A percentile compares a stretch with the other conserved stretches of the same genome.
Evolutionary conservation across 2,797 vertebrate genomes (phyloP).

Genomic region (Acridotheres tristis): DNA sequence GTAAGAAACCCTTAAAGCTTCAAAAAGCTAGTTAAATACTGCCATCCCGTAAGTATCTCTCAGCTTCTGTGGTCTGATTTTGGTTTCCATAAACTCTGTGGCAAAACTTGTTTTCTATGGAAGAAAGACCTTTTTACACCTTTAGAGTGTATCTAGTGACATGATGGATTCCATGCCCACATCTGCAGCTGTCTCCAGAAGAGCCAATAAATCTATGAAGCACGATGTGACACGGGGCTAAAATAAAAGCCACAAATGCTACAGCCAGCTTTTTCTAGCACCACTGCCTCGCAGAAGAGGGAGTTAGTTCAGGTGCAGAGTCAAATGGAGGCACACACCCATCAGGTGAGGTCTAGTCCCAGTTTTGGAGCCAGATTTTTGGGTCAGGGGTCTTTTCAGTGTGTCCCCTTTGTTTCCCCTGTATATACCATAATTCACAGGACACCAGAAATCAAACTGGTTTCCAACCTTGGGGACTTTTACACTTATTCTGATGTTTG

Average conservation of each 20-base stretch:
- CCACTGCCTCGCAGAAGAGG: accelerated
- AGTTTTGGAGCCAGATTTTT: not conserved
- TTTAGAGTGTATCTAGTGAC: not conserved
- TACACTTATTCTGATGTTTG: not conserved
- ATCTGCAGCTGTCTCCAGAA: not conserved
- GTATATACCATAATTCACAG: not conserved
- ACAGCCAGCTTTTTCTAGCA: not conserved
- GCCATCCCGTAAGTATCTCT: not conserved
- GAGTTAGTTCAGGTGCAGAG: not conserved
- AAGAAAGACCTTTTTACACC: not conserved
- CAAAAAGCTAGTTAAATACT: not conserved
- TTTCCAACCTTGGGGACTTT: not conserved
- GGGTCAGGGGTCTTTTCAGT: not conserved
- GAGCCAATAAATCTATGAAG: not conserved
- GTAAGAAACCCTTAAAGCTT: not conserved
- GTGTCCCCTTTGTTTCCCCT: not conserved
- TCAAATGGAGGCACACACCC: not conserved
- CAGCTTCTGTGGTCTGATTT: not conserved
- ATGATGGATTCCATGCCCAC: not conserved
- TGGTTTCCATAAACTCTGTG: not conserved
- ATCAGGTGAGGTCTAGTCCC: not conserved
- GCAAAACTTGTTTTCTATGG: not conserved
- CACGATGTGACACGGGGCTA: accelerated
- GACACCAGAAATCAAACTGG: not conserved
- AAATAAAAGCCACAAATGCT: not conserved